phyloP scores from a whole-genome alignment of 2,113 vertebrate species.

The Alethe diademata region DNA sequence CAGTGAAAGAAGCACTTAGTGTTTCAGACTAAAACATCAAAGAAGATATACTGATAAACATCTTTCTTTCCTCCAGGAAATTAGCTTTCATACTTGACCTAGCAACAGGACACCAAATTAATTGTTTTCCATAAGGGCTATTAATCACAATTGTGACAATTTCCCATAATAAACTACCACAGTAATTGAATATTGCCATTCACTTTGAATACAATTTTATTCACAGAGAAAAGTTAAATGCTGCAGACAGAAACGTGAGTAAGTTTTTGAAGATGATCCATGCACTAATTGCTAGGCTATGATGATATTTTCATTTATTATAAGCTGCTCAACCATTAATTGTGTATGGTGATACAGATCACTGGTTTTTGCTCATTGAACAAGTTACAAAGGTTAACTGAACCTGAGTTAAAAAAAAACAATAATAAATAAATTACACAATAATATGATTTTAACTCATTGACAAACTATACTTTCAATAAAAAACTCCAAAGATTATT shows the following conservation, averaged over 20 bases:
- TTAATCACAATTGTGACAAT: slow-evolving; percentile 75
- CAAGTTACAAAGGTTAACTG: slow-evolving; percentile 62
- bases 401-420: neutral
- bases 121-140: slow-evolving; percentile 71
- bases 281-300: slow-evolving; percentile 64
- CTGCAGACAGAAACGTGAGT: slow-evolving; percentile 35
- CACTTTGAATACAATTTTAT: slow-evolving; percentile 64
- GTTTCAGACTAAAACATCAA: slow-evolving; percentile 49
- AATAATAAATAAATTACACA: neutral
- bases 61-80: slow-evolving; percentile 57
- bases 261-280: slow-evolving; percentile 66
- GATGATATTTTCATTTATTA: slow-evolving; percentile 72
- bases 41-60: slow-evolving; percentile 54
- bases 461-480: neutral
- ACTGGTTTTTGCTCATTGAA: slow-evolving; percentile 63
- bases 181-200: slow-evolving; percentile 69
- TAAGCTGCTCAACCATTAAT: slow-evolving; percentile 55
- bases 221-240: slow-evolving; percentile 57
- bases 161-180: slow-evolving; percentile 36
- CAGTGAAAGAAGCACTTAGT: neutral
- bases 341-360: slow-evolving; percentile 56
- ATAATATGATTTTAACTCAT: neutral
- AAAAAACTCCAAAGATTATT: neutral
- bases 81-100: slow-evolving; percentile 75
- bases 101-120: slow-evolving; percentile 71